Base-by-base conservation (phyloP, 1,140 invertebrate genomes). In the Drosophila tropicalis region DNA sequence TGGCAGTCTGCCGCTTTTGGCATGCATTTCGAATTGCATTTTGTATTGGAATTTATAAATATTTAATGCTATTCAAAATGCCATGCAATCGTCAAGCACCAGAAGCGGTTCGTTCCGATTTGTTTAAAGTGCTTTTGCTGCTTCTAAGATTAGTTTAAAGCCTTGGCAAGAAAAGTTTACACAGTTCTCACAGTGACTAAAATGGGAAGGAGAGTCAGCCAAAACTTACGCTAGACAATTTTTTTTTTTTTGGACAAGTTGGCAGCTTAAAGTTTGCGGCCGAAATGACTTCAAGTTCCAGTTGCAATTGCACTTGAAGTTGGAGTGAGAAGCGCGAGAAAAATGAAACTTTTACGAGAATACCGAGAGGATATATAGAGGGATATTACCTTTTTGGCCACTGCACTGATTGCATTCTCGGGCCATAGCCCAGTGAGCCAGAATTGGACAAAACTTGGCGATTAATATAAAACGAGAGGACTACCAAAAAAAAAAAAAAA, bases 41-140 rank as follows among this genome's bases (percentile, higher is more conserved):
- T 89, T 76, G 89, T 81, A 90, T 90, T 90, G 87, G 32, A 90
- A 90, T 90, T 89, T 90, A 90, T 90, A 90, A 90, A 90, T 90
- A 90, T 90, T 90, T 90, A 90, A 90, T 90, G 89, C 80, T 72
- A 89, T 90, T 90, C 80, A 87, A 89, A 90, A 91, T 87, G 83
- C 83, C 84, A 90, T 87, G 87, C 80, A 90, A 81, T 72, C 84
- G 73, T 62, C 63, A 60, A 69, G 65, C 69, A 73, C 10, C 51
- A 51, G 65, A 39, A 63, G n/a, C 19, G 34, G 7, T 51, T 51
- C 44, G 12, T 51, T 51, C 6, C 17, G 44, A 51, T 51, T 51
- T 51, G 9, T 51, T 51, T 51, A 51, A 51, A 51, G 44, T 51
- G 44, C 44, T 47, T 0, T 6, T 29, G 6, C 17, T 19, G 44